A percentile compares a stretch with the other conserved stretches of the same genome.
These are phyloP conservation scores for Dromius quadrimaculatus DNA, from an alignment of 2,888 invertebrate genomes.

Conservation along the genomic window DNA sequence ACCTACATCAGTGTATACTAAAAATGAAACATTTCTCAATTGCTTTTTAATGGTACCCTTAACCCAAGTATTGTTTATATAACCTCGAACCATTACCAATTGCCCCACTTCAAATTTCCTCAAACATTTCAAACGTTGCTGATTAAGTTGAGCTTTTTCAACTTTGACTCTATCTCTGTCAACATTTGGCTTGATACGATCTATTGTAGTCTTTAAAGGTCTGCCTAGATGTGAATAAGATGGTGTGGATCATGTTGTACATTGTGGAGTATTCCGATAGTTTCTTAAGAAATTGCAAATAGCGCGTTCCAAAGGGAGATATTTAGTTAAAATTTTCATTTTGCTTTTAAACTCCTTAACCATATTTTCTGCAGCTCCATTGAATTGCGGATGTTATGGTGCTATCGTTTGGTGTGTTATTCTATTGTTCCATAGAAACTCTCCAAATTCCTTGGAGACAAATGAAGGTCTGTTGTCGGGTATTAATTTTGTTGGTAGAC, in stretches of 20 bases:
- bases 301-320: background rate
- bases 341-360: background rate
- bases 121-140: background rate
- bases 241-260: background rate
- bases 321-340: background rate
- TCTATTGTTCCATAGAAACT: background rate
- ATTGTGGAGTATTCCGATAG: background rate
- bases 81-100: background rate
- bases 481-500: background rate
- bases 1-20: background rate
- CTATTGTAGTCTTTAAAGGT: background rate
- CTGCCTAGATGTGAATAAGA: background rate
- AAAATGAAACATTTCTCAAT: background rate
- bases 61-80: background rate
- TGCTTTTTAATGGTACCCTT: background rate
- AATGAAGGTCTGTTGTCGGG: background rate
- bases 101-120: background rate
- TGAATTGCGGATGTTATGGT: background rate
- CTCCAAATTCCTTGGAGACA: background rate
- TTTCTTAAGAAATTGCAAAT: background rate
- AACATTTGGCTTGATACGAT: background rate
- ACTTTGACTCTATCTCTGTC: background rate
- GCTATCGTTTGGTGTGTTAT: background rate
- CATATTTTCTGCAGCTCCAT: background rate
- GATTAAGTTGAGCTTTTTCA: background rate